Evolutionary conservation across 2,888 invertebrate genomes (phyloP).

Genomic region (Nomada ferruginata): DNA sequence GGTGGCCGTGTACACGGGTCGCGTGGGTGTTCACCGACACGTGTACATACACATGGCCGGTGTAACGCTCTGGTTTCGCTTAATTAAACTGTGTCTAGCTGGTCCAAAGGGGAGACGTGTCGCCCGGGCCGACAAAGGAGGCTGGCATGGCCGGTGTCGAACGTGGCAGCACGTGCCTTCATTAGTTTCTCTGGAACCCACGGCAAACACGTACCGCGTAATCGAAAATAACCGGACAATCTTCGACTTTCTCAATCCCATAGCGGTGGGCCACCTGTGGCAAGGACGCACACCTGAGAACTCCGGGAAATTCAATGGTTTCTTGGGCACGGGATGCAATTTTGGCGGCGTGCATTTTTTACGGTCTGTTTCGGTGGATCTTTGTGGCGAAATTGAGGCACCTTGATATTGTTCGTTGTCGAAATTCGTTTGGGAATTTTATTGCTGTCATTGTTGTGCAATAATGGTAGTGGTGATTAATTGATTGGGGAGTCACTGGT

Average conservation of each 20-base stretch:
- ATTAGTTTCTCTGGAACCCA: slow-evolving; percentile 71
- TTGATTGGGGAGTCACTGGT: too few species aligned
- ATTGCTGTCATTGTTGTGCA: too few species aligned
- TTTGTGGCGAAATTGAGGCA: too few species aligned
- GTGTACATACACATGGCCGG: slow-evolving; percentile 61
- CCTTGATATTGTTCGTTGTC: too few species aligned
- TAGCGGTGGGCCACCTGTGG: too few species aligned
- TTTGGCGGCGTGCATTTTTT: too few species aligned
- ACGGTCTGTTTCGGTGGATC: too few species aligned
- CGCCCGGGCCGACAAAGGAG: slow-evolving; percentile 67
- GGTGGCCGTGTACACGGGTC: slow-evolving; percentile 33
- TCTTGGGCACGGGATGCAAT: too few species aligned
- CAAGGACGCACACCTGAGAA: too few species aligned
- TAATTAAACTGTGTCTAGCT: slow-evolving; percentile 80
- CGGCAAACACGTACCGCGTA: slow-evolving; percentile 60
- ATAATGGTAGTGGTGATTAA: too few species aligned
- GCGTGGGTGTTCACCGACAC: slow-evolving; percentile 65
- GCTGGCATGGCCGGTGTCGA: slow-evolving; percentile 51
- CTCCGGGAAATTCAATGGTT: too few species aligned
- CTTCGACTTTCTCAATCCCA: background rate
- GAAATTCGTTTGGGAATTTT: too few species aligned
- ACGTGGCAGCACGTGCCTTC: slow-evolving; percentile 76
- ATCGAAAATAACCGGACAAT: slow-evolving; percentile 74
- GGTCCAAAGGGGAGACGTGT: slow-evolving; percentile 72
- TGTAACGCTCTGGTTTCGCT: slow-evolving; percentile 76